Evolutionary conservation across 2,113 vertebrate genomes (phyloP).

Genomic region (Indri indri): DNA sequence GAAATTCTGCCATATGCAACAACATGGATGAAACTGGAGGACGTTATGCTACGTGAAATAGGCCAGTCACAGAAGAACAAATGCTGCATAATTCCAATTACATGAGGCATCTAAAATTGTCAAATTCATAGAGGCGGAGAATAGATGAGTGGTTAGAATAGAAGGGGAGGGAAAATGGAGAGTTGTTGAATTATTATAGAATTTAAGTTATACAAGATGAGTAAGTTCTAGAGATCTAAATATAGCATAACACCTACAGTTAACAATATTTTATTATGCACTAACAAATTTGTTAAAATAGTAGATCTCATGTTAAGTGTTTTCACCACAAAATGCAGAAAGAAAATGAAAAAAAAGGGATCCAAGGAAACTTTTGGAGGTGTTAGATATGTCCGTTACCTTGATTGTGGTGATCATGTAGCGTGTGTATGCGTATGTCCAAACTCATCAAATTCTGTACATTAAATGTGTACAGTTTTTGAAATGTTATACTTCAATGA

Average conservation of each 20-base stretch:
- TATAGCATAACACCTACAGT: background rate
- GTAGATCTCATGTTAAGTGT: background rate
- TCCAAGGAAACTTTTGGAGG: background rate
- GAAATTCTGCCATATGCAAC: no score
- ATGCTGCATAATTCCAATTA: no score
- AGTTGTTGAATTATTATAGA: background rate
- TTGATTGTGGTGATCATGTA: background rate
- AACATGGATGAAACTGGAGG: no score
- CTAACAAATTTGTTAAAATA: background rate
- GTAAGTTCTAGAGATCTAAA: background rate
- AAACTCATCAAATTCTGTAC: background rate
- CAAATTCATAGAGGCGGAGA: background rate
- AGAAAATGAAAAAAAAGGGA: background rate
- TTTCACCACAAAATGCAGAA: background rate
- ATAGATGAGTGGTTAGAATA: background rate
- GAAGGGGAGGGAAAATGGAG: background rate
- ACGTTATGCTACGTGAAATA: no score
- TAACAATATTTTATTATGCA: background rate
- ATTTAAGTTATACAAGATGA: background rate
- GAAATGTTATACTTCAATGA: background rate
- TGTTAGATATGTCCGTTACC: background rate
- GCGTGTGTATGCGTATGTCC: background rate
- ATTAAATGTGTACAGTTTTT: background rate
- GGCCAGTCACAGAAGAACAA: no score
- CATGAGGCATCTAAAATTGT: no score